Base-by-base conservation (phyloP, 2,113 vertebrate genomes). In the Catharus minimus region DNA sequence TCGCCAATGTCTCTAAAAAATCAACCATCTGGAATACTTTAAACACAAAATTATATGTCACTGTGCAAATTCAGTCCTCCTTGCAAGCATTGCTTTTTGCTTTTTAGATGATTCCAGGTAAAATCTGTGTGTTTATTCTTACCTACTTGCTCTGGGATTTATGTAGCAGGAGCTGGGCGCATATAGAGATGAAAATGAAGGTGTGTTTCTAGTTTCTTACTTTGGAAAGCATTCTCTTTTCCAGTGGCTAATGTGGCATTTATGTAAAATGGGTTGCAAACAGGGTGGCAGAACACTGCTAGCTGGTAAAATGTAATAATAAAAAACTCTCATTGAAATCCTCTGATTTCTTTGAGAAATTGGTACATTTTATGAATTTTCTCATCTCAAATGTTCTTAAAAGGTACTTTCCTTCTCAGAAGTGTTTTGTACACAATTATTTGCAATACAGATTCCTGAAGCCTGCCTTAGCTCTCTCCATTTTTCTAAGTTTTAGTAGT, bases 61-160 rank as follows among this genome's bases (percentile, higher is more conserved):
- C 43, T 80, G 36, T 66, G 15, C 28, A 60, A 92, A 38, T 73
- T 56, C 36, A 71, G 44, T 71, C 47, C 19, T 81, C 1, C 1
- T 52, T 60, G 53, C 32, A 94, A 82, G 58, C 17, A 46, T 18
- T 7, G 4, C 20, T 93, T 83, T 90, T 41, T 67, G 22, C 3
- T 86, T 83, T 79, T 81, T 47, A 64, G 71, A 49, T 88, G 11
- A 65, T 77, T 91, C 72, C 38, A 72, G 65, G 85, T 94, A 81
- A 91, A 88, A 86, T 46, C 13, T 80, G 64, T 46, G 47, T 85
- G n/a, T 89, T 89, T 92, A 60, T 94, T 89, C 36, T 91, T 72
- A 71, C 11, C 26, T 75, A 33, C 64, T 81, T 81, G 33, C n/a
- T 73, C 43, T 82, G 43, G 77, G 55, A 93, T 87, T 94, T 92